Evolutionary conservation across 2,797 vertebrate genomes (phyloP).

Genomic region (Ara ararauna): DNA sequence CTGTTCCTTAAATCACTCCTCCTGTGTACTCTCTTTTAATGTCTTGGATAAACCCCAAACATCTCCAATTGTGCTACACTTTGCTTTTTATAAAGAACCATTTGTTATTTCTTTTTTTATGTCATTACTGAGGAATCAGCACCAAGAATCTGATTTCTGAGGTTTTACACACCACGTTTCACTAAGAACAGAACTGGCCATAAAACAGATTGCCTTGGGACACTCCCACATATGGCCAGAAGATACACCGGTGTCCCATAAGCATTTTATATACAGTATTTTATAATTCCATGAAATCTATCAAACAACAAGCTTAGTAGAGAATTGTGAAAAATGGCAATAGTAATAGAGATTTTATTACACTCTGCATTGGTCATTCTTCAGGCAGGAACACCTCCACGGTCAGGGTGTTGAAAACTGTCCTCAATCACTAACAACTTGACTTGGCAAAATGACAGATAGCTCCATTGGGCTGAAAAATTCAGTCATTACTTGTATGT

Average conservation of each 20-base stretch:
- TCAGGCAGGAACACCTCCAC: neutral
- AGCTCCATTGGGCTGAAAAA: neutral
- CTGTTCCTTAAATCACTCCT: neutral
- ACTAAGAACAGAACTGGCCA: neutral
- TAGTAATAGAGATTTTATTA: neutral
- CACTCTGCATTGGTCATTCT: neutral
- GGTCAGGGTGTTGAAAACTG: neutral
- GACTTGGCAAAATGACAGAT: neutral
- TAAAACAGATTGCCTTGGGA: neutral
- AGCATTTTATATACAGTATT: neutral
- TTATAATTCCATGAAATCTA: neutral
- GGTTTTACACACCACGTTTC: neutral
- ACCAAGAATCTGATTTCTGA: neutral
- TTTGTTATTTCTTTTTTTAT: neutral
- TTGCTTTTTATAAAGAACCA: neutral
- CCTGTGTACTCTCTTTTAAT: neutral
- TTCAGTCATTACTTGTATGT: neutral
- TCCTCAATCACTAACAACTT: neutral
- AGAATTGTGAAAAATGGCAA: neutral
- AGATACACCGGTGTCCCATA: neutral
- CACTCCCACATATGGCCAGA: neutral
- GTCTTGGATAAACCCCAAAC: neutral
- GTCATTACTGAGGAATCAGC: neutral
- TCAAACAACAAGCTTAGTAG: neutral
- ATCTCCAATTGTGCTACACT: neutral